Evolutionary conservation across 2,113 vertebrate genomes (phyloP).

Genomic region (Ochotona princeps): DNA sequence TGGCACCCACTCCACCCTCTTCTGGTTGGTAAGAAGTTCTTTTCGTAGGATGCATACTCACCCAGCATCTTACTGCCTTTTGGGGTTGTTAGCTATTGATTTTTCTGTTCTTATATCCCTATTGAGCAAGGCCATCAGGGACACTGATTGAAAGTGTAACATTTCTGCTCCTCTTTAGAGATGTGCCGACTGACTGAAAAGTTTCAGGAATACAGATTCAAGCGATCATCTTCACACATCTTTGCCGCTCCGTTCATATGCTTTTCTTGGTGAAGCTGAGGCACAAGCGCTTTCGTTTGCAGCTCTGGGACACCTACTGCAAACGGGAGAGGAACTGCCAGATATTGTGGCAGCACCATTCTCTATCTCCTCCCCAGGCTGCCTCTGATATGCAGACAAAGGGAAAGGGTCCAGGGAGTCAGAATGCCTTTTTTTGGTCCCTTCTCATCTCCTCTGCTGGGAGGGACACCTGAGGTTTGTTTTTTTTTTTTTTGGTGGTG

Average conservation of each 20-base stretch:
- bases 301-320: not conserved
- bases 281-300: no score
- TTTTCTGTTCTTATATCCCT: not conserved
- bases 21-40: not conserved
- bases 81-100: not conserved
- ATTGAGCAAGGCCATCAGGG: not conserved
- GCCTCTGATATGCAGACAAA: not conserved
- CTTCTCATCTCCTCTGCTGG: not conserved
- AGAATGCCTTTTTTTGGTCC: no score
- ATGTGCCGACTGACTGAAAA: not conserved
- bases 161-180: not conserved
- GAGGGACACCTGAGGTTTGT: not conserved
- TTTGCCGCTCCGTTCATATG: rapidly evolving
- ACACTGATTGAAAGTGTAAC: not conserved
- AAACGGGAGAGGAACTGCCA: not conserved
- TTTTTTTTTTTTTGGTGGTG: not conserved
- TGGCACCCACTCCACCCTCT: no score
- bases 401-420: not conserved
- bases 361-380: rapidly evolving
- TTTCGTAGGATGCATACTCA: not conserved
- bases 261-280: not conserved
- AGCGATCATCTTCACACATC: not conserved
- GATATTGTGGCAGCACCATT: not conserved
- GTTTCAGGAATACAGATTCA: not conserved
- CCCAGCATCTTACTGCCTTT: not conserved